phyloP scores from a whole-genome alignment of 1,140 invertebrate genomes.

The Drosophila varians region DNA sequence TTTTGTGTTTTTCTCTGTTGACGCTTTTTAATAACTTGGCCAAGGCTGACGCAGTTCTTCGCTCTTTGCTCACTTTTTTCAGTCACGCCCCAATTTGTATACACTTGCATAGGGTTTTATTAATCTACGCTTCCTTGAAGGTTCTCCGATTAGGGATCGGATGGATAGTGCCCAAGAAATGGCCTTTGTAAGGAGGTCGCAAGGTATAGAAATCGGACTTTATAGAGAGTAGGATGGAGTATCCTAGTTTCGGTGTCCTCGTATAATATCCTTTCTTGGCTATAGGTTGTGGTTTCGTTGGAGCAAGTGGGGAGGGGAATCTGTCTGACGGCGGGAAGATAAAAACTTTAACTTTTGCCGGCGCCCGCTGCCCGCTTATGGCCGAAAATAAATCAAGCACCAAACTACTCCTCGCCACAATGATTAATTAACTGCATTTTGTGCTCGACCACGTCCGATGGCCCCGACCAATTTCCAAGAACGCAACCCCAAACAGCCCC shows the following conservation, averaged over 20 bases:
- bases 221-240: not conserved
- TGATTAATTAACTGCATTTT: constrained; percentile 81
- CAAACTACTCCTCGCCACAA: constrained; percentile 70
- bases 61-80: not conserved
- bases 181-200: no score
- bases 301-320: not conserved
- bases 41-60: constrained; percentile 11
- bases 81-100: not conserved
- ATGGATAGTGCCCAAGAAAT: not conserved
- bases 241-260: not conserved
- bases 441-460: constrained; percentile 51
- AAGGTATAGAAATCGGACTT: no score
- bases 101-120: not conserved
- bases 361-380: constrained; percentile 46
- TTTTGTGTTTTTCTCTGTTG: constrained; percentile 28
- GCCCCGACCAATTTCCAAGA: constrained; percentile 2
- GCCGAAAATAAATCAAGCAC: constrained; percentile 74
- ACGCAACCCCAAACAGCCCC: not conserved
- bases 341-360: constrained; percentile 71
- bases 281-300: not conserved
- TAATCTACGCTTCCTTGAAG: no score
- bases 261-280: not conserved
- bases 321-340: constrained; percentile 28
- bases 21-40: constrained; percentile 61
- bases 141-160: not conserved